Conservation (phyloP, 2,797 vertebrate genomes). For the Spinibarbus caldwelli region DNA sequence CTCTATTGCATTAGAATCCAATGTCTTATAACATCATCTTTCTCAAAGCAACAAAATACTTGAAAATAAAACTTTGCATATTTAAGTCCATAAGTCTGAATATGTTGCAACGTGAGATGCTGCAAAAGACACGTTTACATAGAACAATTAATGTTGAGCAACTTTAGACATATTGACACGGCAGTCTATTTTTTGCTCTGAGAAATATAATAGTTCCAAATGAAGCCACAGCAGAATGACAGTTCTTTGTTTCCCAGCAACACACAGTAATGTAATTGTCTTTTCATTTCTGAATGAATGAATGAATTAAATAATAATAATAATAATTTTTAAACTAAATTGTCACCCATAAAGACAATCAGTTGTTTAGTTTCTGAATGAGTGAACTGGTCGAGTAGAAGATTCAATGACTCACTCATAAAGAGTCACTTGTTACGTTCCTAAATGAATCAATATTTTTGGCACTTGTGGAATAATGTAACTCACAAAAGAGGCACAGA, state of each 20-base stretch:
- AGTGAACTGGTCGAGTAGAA: not conserved
- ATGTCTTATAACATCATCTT: not conserved
- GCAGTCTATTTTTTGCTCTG: not conserved
- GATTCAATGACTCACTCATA: not conserved
- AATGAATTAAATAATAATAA: not conserved
- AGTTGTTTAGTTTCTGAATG: not conserved
- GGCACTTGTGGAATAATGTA: not conserved
- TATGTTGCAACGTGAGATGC: not conserved
- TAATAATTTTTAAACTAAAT: not conserved
- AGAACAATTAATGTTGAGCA: not conserved
- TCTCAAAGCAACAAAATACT: not conserved
- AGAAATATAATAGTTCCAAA: not conserved
- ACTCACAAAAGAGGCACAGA: not conserved
- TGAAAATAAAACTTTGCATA: not conserved
- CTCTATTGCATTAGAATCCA: not conserved
- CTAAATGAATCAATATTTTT: not conserved
- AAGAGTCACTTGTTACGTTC: not conserved
- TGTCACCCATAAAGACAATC: not conserved
- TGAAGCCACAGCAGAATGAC: not conserved
- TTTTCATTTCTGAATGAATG: not conserved
- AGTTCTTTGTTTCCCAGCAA: not conserved
- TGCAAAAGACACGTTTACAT: not conserved
- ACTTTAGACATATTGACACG: not conserved
- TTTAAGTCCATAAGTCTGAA: not conserved
- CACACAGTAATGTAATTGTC: not conserved